These are phyloP conservation scores for Xanthia togata DNA, from an alignment of 2,888 invertebrate genomes.

Conservation along the genomic window DNA sequence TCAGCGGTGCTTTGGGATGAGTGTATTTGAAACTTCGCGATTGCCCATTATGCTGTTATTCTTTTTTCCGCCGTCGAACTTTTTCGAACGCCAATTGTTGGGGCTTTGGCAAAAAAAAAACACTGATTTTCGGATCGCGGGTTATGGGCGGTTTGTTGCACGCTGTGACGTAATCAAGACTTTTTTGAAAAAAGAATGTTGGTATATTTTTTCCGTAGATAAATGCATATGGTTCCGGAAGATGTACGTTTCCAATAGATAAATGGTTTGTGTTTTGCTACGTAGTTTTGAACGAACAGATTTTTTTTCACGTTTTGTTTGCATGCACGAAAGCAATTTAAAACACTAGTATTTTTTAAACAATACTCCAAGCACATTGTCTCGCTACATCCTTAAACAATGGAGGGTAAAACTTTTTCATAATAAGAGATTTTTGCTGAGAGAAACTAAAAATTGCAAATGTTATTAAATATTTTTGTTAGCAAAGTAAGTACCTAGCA, in stretches of 20 bases:
- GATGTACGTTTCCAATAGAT: constrained; percentile 57
- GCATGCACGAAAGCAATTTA: constrained; percentile 43
- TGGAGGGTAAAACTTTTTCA: constrained; percentile 50
- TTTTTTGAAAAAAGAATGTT: constrained; percentile 34
- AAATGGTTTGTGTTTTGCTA: constrained; percentile 30
- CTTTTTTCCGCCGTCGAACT: constrained; percentile 65
- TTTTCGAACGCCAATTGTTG: constrained; percentile 65
- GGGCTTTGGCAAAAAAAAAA: constrained; percentile 56
- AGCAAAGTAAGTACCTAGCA: constrained; percentile 34
- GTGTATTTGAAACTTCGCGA: constrained; percentile 80
- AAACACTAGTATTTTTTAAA: constrained; percentile 48
- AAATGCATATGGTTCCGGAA: constrained; percentile 51
- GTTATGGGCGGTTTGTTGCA: constrained; percentile 61
- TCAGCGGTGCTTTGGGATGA: constrained; percentile 73
- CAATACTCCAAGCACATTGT: constrained; percentile 56
- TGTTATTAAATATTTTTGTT: constrained; percentile 50
- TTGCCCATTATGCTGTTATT: constrained; percentile 79
- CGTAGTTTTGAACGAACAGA: constrained; percentile 24
- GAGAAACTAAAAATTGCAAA: constrained; percentile 46
- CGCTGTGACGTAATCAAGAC: constrained; percentile 63
- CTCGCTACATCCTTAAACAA: constrained; percentile 50
- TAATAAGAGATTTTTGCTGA: constrained; percentile 43
- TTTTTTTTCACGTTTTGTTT: constrained; percentile 9
- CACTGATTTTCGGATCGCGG: constrained; percentile 63
- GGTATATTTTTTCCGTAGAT: constrained; percentile 40